These are phyloP conservation scores for Lysandra coridon DNA, from an alignment of 2,888 invertebrate species.

Conservation along the genomic window DNA sequence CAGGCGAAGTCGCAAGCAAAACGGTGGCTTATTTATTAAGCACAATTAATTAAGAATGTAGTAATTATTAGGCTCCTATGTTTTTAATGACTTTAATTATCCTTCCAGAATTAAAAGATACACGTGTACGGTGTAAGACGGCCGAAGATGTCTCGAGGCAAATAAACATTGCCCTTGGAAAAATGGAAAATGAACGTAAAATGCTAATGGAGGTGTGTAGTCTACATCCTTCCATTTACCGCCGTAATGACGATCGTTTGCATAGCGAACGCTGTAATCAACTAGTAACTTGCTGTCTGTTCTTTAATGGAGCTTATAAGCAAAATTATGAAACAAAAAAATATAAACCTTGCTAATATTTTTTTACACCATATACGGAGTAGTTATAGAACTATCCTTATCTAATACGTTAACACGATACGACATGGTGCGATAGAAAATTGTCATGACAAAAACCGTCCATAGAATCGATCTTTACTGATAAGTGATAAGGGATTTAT, in stretches of 20 bases:
- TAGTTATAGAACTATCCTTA: too few relatives aligned
- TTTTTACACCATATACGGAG: too few relatives aligned
- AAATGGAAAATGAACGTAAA: not conserved
- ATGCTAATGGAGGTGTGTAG: not conserved
- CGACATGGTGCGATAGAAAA: too few relatives aligned
- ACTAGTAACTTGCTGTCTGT: not conserved
- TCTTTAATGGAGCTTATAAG: not conserved
- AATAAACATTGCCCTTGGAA: not conserved
- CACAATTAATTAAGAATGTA: not conserved
- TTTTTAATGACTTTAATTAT: not conserved
- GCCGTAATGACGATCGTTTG: not conserved
- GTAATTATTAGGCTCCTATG: not conserved
- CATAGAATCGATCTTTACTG: too few relatives aligned
- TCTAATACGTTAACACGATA: too few relatives aligned
- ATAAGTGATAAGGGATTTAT: not conserved
- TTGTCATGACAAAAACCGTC: too few relatives aligned
- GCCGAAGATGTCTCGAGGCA: not conserved
- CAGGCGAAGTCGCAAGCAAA: too few relatives aligned
- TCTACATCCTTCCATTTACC: not conserved
- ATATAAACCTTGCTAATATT: not conserved
- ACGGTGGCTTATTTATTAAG: too few relatives aligned
- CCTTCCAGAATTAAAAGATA: not conserved
- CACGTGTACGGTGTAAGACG: not conserved
- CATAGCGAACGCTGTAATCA: not conserved
- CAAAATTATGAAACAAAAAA: not conserved